Evolutionary conservation across 2,113 vertebrate species (phyloP).

Genomic region (Cochlearius cochlearius): DNA sequence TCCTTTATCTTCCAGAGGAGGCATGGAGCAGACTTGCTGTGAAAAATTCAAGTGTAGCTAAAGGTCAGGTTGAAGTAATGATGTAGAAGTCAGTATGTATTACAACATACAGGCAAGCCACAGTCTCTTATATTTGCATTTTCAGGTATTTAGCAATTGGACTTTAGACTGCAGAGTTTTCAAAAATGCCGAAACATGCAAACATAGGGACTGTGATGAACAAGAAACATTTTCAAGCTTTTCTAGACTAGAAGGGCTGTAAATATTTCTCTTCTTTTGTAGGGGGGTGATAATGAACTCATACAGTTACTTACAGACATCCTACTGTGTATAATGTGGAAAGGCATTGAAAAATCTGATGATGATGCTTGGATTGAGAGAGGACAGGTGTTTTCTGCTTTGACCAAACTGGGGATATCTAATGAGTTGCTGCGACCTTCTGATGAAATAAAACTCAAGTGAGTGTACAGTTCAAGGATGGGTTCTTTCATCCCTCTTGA

Average conservation of each 20-base stretch:
- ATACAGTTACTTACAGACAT: slow-evolving; percentile 85
- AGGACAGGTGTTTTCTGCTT: slow-evolving; percentile 94
- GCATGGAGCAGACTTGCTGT: background rate
- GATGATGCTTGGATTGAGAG: slow-evolving; percentile 90
- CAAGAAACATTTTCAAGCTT: background rate
- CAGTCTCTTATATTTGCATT: background rate
- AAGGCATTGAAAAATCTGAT: slow-evolving; percentile 92
- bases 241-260: background rate
- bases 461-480: slow-evolving; percentile 27
- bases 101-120: background rate
- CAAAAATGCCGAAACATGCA: background rate
- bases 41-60: background rate
- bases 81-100: background rate
- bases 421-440: slow-evolving; percentile 88
- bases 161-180: background rate
- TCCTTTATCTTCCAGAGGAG: background rate
- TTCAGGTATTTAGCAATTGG: background rate
- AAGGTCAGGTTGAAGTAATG: background rate
- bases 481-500: background rate
- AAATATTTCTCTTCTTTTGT: slow-evolving; percentile 26
- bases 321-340: slow-evolving; percentile 89
- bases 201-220: background rate
- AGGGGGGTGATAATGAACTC: slow-evolving; percentile 88
- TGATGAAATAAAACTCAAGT: slow-evolving; percentile 94
- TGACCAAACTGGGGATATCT: slow-evolving; percentile 87